Evolutionary conservation across 2,888 invertebrate species (phyloP).

Genomic region (Anthrax anthrax): DNA sequence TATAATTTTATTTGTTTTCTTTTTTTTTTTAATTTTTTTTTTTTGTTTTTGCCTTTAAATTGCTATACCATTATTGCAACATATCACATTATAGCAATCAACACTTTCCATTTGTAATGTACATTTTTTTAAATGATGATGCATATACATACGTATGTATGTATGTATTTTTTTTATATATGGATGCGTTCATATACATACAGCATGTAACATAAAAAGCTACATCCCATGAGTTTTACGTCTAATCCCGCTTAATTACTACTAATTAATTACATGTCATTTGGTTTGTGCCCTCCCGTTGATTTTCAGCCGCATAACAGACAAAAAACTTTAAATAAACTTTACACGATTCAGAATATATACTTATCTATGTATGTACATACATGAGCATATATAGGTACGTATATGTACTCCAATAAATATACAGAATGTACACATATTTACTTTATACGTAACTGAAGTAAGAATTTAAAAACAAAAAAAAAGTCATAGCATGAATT

Average conservation of each 20-base stretch:
- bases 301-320: slow-evolving; percentile 7
- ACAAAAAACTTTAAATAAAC: not conserved
- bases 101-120: not conserved
- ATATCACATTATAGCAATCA: not conserved
- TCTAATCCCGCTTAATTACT: slow-evolving; percentile 18
- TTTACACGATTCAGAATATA: not conserved
- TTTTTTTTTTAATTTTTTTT: not conserved
- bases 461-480: not conserved
- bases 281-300: slow-evolving; percentile 15
- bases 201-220: not conserved
- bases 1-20: not conserved
- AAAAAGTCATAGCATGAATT: slow-evolving; percentile 1
- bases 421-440: no score
- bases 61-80: not conserved
- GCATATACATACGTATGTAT: no score
- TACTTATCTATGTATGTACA: no score
- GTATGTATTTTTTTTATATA: no score
- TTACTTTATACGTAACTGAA: no score
- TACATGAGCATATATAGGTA: no score
- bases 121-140: not conserved
- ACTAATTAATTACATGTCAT: slow-evolving; percentile 20
- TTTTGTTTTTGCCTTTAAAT: not conserved
- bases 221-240: slow-evolving; percentile 4
- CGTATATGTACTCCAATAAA: no score
- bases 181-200: not conserved